Base-by-base conservation (phyloP, 1,140 invertebrate species). In the Drosophila bocqueti region DNA sequence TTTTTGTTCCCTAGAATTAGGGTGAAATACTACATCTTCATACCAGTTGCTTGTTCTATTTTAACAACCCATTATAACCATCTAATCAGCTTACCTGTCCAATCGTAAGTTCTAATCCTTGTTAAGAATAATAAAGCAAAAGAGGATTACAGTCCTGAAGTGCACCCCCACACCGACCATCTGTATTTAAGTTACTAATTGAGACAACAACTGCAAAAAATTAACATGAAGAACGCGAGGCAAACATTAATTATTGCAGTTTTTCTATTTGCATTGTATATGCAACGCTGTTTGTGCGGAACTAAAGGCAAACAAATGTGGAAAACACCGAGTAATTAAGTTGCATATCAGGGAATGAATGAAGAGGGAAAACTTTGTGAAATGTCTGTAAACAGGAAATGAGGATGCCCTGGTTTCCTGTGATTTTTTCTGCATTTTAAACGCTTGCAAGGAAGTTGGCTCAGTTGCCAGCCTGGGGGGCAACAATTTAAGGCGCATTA, bases 401-500 rank as follows among this genome's bases (percentile, higher is more conserved):
- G 38, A n/a, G 67, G 38, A 34, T 16, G 16, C 18, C 62, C 7
- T 11, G 54, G 61, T 18, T 24, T 21, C 15, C 31, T 46, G 15
- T n/a, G 38, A 29, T 57, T 69, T 73, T 67, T 72, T 24, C 31
- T 13, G 15, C 46, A 40, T 74, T 52, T 61, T 59, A 73, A 73
- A 73, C 50, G 69, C 55, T 42, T 18, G 43, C 42, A 16, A 45
- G 38, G 13, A 61, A 52, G 45, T 50, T 60, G 6, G 1, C 45
- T 31, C 3, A 8, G 8, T 29, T 29, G 29, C 5, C 29, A 2
- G n/a, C 24, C 7, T 4, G 26, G 13, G 50, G 18, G 45, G 54
- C 65, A 72, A 47, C 49, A 73, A 73, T 73, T 73, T 61, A 61
- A 74, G 71, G 40, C 71, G 54, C 68, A 74, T 74, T 74, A 74